These are phyloP conservation scores for Charanyca ferruginea DNA, from an alignment of 2,888 invertebrate genomes.

Conservation along the genomic window DNA sequence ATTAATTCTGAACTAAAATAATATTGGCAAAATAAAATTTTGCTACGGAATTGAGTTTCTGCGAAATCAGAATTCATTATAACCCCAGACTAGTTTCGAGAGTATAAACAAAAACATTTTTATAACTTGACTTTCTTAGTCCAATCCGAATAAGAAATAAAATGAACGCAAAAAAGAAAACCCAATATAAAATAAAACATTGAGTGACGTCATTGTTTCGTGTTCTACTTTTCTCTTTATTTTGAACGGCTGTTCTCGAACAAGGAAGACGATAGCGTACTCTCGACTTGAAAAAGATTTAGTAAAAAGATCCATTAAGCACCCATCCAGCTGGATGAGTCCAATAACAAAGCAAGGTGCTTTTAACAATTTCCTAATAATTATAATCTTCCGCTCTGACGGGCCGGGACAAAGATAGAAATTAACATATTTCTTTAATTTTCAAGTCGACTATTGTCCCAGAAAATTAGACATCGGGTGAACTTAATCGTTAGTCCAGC, in stretches of 20 bases:
- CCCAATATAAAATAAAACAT: conserved; percentile 57
- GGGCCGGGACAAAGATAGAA: conserved; percentile 84
- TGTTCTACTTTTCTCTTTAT: conserved; percentile 59
- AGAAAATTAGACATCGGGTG: conserved; percentile 86
- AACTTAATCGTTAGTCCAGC: conserved; percentile 81
- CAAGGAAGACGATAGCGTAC: conserved; percentile 66
- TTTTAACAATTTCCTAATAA: conserved; percentile 85
- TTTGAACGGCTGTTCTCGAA: conserved; percentile 59
- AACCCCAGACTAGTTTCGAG: conserved; percentile 29
- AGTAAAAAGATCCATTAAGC: conserved; percentile 72
- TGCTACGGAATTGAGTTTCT: conserved; percentile 3
- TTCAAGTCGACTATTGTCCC: conserved; percentile 86
- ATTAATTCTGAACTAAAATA: conserved; percentile 27
- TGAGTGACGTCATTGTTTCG: conserved; percentile 64
- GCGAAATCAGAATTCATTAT: conserved; percentile 29
- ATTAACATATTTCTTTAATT: conserved; percentile 90
- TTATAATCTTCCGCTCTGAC: conserved; percentile 89
- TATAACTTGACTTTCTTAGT: conserved; percentile 50
- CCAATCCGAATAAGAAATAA: conserved; percentile 57
- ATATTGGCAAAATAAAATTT: conserved; percentile 24
- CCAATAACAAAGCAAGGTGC: conserved; percentile 77
- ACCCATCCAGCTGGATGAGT: conserved; percentile 70
- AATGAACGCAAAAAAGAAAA: conserved; percentile 50
- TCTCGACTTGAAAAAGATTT: conserved; percentile 67
- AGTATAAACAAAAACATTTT: conserved; percentile 39